Percentiles rank a stretch among this genome's conserved stretches.
phyloP scores from a whole-genome alignment of 2,888 invertebrate genomes.

The Latrodectus hesperus region DNA sequence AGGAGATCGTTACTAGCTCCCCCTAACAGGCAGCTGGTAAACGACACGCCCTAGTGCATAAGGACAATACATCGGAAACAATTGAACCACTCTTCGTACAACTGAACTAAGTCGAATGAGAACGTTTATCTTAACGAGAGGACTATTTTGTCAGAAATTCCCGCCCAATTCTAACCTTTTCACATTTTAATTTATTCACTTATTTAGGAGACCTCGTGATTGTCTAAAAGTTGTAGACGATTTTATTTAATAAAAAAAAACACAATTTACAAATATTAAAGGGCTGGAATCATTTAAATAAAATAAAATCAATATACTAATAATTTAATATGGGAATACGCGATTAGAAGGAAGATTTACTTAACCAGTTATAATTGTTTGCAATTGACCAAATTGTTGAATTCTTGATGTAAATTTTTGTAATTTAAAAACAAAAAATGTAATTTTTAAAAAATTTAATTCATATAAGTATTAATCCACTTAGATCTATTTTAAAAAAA shows the following conservation, averaged over 20 bases:
- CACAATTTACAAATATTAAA: neutral
- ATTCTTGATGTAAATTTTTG: too few species aligned
- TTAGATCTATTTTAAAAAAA: too few species aligned
- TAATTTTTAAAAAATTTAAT: too few species aligned
- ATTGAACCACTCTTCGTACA: slow-evolving; percentile 25
- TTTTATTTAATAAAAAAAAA: neutral
- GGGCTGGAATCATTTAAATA: too few species aligned
- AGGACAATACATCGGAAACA: slow-evolving; percentile 46
- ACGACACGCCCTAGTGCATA: slow-evolving; percentile 54
- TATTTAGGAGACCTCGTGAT: neutral
- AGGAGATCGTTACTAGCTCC: slow-evolving; percentile 60
- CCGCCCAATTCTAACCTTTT: neutral
- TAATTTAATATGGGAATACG: too few species aligned
- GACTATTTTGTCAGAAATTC: neutral
- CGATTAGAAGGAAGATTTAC: too few species aligned
- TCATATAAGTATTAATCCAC: too few species aligned
- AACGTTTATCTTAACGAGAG: slow-evolving; percentile 39
- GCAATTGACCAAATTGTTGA: too few species aligned
- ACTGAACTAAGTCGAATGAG: slow-evolving; percentile 31
- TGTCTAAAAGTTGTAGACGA: neutral
- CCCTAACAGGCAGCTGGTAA: slow-evolving; percentile 61
- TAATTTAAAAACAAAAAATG: too few species aligned
- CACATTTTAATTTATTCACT: neutral
- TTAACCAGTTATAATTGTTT: too few species aligned
- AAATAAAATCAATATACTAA: too few species aligned